These are phyloP conservation scores for Hesperia comma DNA, from an alignment of 2,888 invertebrate species.

Conservation along the genomic window DNA sequence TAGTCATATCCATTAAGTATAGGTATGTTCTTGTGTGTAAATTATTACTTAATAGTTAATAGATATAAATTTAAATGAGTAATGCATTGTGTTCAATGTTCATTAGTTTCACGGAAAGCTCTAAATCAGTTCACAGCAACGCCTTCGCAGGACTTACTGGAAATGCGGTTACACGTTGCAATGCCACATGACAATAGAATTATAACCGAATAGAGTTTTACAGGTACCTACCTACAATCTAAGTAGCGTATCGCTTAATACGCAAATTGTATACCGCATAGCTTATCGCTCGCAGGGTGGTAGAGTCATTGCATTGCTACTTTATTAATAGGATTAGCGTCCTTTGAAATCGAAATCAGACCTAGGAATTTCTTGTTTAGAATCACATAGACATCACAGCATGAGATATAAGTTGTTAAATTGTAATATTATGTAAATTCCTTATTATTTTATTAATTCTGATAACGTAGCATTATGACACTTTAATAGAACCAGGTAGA, in stretches of 20 bases:
- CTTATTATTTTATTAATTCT: neutral
- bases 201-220: neutral
- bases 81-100: slow-evolving; percentile 6
- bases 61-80: slow-evolving; percentile 5
- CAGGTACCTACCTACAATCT: too few species aligned
- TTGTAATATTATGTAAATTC: too few species aligned
- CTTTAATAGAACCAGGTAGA: neutral
- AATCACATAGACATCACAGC: too few species aligned
- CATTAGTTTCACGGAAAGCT: slow-evolving; percentile 22
- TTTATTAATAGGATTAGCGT: neutral
- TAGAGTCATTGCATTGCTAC: neutral
- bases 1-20: too few species aligned
- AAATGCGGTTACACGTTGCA: slow-evolving; percentile 24
- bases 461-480: neutral
- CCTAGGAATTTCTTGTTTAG: neutral
- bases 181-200: slow-evolving; percentile 12
- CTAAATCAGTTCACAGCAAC: slow-evolving; percentile 21
- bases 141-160: slow-evolving; percentile 8
- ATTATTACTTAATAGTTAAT: too few species aligned
- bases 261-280: too few species aligned
- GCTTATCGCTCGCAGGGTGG: too few species aligned
- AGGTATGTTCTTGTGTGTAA: neutral
- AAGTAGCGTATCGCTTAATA: too few species aligned
- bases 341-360: neutral
- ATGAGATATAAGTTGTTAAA: too few species aligned